phyloP scores from a whole-genome alignment of 2,797 vertebrate genomes.

The Meriones psammophilus region DNA sequence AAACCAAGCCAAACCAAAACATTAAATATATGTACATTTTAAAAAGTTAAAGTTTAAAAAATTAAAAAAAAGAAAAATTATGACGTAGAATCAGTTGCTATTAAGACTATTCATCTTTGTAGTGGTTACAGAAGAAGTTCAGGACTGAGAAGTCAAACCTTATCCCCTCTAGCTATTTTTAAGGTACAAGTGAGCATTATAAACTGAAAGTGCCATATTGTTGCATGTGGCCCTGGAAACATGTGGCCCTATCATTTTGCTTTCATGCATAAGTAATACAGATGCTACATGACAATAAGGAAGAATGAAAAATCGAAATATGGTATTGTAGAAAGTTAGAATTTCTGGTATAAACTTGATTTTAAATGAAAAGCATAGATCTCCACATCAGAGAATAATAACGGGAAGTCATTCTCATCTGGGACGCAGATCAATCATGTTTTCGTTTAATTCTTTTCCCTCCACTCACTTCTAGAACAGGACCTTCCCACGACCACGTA shows the following conservation, averaged over 20 bases:
- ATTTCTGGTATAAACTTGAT: neutral
- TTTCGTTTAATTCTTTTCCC: neutral
- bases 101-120: neutral
- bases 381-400: neutral
- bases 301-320: neutral
- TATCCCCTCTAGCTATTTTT: neutral
- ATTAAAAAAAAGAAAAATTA: neutral
- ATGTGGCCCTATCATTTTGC: neutral
- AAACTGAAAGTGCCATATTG: neutral
- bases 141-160: neutral
- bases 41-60: too few relatives aligned
- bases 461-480: conserved; percentile 33
- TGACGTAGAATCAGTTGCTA: neutral
- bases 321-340: neutral
- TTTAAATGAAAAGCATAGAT: neutral
- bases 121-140: neutral
- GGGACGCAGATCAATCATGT: neutral
- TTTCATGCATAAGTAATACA: neutral
- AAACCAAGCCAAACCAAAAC: too few relatives aligned
- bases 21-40: too few relatives aligned
- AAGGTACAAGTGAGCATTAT: neutral
- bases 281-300: neutral
- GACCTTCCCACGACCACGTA: neutral
- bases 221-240: neutral
- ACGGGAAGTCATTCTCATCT: neutral